Base-by-base conservation (phyloP, 2,113 vertebrate species). In the Aspidoscelis tigris region DNA sequence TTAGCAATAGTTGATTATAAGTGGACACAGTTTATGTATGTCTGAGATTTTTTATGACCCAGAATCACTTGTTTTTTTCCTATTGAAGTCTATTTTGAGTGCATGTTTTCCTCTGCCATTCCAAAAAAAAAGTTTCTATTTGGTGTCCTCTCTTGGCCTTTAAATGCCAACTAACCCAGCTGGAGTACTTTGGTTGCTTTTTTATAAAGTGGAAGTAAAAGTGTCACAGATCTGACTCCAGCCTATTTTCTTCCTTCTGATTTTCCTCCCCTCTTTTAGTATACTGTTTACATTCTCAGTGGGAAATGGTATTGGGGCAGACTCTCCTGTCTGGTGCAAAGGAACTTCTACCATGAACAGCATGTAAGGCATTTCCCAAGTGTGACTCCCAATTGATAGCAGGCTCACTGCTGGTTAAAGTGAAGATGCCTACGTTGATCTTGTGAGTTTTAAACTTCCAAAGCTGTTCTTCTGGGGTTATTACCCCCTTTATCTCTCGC, bases 201-300 rank as follows among this genome's bases (percentile, higher is more conserved):
- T 26, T 81, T 82, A 68, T 43, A 66, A 33, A 85, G 44, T 85
- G 84, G 22, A 85, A 85, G 84, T 85, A 85, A 85, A 85, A n/a
- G 44, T 66, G 58, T 78, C 68, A 55, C 39, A 82, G 43, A 68
- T 33, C 61, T 73, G 68, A 86, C 39, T 41, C 58, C n/a, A 73
- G 76, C n/a, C 33, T 78, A 7, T 33, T 79, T 6, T 82, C 43
- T 82, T 39, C 2, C 41, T 22, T 39, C 33, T 68, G 44, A 44
- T 20, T 44, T 16, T 81, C 58, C 77, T 72, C 70, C 20, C 0
- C n/a, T 10, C 2, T 14, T 61, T 61, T 61, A 61, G 58, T 18
- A 61, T 16, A 61, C 58, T 18, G 58, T 61, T 61, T 61, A 18
- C 11, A 61, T 61, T 58, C 55, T 58, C 9, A 50, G 47, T 11